phyloP scores from a whole-genome alignment of 53 echinoderm and acorn worm species.

The Mesocentrotus franciscanus region DNA sequence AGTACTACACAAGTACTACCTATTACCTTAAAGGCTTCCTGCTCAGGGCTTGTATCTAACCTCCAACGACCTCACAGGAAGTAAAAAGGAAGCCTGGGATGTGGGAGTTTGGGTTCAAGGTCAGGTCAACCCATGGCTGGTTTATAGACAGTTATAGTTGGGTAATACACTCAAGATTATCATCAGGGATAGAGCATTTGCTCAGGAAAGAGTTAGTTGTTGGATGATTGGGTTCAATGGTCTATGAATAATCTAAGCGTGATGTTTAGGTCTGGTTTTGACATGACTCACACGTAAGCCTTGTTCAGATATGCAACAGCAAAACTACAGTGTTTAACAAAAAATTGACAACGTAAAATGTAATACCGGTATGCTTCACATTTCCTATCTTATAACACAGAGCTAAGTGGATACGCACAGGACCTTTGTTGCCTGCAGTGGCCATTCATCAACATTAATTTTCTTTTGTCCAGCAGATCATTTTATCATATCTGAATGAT shows the following conservation, averaged over 20 bases:
- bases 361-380: too few species aligned
- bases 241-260: not conserved
- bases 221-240: not conserved
- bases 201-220: not conserved
- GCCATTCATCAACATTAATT: too few species aligned
- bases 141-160: not conserved
- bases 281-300: not conserved
- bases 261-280: not conserved
- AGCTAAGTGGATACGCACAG: too few species aligned
- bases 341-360: too few species aligned
- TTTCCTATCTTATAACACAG: too few species aligned
- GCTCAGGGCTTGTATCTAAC: not conserved
- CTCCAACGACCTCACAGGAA: slow-evolving; percentile 53
- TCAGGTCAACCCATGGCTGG: not conserved
- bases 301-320: too few species aligned
- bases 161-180: too few species aligned
- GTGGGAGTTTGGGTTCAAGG: slow-evolving; percentile 42
- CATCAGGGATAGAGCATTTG: not conserved
- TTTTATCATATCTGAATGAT: too few species aligned
- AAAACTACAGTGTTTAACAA: not conserved
- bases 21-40: slow-evolving; percentile 14
- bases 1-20: not conserved
- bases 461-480: too few species aligned
- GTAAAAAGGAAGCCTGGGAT: slow-evolving; percentile 53
- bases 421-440: too few species aligned